These are phyloP conservation scores for Megaptera novaeangliae DNA, from an alignment of 2,113 vertebrate genomes.

Conservation along the genomic window DNA sequence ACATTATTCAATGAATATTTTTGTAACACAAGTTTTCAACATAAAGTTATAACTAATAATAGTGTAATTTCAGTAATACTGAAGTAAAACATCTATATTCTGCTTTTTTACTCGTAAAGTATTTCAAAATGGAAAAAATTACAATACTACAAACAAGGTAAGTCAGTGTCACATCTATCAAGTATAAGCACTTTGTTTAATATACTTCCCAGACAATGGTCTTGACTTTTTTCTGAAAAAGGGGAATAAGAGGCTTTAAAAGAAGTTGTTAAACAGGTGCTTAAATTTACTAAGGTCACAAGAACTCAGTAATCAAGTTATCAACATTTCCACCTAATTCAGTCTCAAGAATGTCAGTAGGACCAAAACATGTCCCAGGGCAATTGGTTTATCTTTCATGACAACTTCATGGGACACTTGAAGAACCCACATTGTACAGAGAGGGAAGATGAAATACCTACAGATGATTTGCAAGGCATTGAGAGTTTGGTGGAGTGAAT, in stretches of 20 bases:
- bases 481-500: background rate
- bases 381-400: background rate
- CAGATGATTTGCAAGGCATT: background rate
- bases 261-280: background rate
- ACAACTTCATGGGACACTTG: background rate
- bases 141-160: background rate
- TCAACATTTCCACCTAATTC: background rate
- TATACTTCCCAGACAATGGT: background rate
- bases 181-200: background rate
- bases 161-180: background rate
- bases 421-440: background rate
- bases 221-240: background rate
- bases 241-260: background rate
- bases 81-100: background rate
- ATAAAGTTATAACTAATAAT: background rate
- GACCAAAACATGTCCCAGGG: background rate
- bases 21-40: background rate
- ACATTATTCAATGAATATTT: background rate
- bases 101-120: background rate
- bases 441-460: background rate
- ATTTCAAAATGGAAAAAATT: background rate
- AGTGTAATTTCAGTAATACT: background rate
- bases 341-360: background rate
- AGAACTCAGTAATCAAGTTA: background rate
- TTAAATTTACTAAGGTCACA: background rate